Conservation (phyloP, 2,888 invertebrate genomes). For the Pterobdella sp. region DNA sequence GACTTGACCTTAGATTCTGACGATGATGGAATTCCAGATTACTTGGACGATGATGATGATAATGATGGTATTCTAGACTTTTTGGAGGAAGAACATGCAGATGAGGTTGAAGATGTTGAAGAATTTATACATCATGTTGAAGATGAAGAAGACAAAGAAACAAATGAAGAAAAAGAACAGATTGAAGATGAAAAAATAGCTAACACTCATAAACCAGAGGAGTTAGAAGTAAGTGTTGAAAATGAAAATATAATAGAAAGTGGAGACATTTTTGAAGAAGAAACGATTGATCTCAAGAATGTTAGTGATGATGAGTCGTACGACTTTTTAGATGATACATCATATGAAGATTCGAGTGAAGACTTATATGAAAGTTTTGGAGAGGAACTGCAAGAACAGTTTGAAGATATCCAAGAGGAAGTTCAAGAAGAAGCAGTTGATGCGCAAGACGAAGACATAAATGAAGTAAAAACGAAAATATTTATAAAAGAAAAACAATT, state of each 20-base stretch:
- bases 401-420: slow-evolving; percentile 12
- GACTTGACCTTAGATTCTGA: slow-evolving; percentile 27
- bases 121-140: slow-evolving; percentile 27
- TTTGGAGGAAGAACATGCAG: slow-evolving; percentile 33
- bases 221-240: too few relatives aligned
- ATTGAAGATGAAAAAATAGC: too few relatives aligned
- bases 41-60: slow-evolving; percentile 33
- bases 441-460: not conserved
- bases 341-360: too few relatives aligned
- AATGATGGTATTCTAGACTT: slow-evolving; percentile 38
- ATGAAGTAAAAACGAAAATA: slow-evolving; percentile 1
- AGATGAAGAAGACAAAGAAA: slow-evolving; percentile 38
- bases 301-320: too few relatives aligned
- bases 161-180: slow-evolving; percentile 38
- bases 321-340: too few relatives aligned
- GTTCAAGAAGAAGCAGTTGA: slow-evolving; percentile 36
- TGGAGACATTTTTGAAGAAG: too few relatives aligned
- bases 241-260: too few relatives aligned
- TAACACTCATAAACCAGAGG: too few relatives aligned
- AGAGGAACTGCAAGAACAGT: too few relatives aligned
- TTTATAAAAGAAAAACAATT: not conserved
- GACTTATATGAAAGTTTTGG: too few relatives aligned
- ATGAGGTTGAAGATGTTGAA: slow-evolving; percentile 31
- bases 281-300: too few relatives aligned
- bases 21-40: slow-evolving; percentile 33